Evolutionary conservation across 1,140 invertebrate species (phyloP), one percentile per base, ranked within the genome.

Genomic region (Chymomyza costata): DNA sequence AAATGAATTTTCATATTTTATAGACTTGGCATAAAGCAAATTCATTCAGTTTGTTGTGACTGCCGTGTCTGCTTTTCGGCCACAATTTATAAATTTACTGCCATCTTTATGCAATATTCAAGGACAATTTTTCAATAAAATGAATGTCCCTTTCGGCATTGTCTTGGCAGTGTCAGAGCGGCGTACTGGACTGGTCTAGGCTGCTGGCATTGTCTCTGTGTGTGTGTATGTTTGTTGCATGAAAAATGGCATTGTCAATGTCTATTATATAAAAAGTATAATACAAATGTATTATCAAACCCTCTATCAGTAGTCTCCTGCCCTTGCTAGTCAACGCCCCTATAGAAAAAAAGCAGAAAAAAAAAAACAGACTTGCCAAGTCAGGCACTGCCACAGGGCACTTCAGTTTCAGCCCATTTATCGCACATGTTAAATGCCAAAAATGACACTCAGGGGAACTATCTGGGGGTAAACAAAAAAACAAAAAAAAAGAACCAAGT

Each of bases 221-320:
- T 8, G 52, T 18, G 19, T 39, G 18, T 35, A 25, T 53, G 19
- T n/a, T n/a, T n/a, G 53, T 60, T 55, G 45, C 44, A 71, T 78
- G 71, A 76, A 61, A 78, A 78, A 78, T 76, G 71, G 43, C 73
- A 39, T 65, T 76, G 73, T 43, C 71, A 34, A 60, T 53, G 73
- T 63, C 66, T 55, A 76, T 78, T 78, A 76, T 76, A n/a, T n/a
- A n/a, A n/a, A n/a, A n/a, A n/a, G n/a, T n/a, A n/a, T 78, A 76
- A 67, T 65, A 70, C 53, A 76, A 71, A 76, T 70, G 60, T 76
- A 65, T 74, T 56, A 8, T 8, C 3, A 25, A 8, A 25, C 21
- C 8, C 21, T 5, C n/a, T n/a, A n/a, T n/a, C n/a, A n/a, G n/a
- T n/a, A n/a, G n/a, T n/a, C n/a, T n/a, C n/a, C n/a, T n/a, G n/a